Conservation (phyloP, 2,113 vertebrate species). For the Chloebia gouldiae region DNA sequence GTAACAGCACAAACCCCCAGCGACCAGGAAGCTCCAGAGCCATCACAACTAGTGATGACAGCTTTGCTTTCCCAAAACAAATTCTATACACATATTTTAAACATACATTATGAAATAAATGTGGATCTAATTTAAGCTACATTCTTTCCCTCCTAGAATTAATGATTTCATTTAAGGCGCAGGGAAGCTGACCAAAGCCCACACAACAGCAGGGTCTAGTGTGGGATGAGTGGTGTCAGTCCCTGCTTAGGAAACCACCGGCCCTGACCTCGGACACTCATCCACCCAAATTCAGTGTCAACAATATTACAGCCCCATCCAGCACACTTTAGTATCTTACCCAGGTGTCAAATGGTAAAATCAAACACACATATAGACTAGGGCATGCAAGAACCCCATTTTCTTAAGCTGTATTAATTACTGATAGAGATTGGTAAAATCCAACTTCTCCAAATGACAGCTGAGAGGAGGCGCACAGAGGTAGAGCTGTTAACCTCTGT, state of each 20-base stretch:
- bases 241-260: not conserved
- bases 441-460: not conserved
- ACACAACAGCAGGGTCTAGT: not conserved
- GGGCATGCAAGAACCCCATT: not conserved
- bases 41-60: not conserved
- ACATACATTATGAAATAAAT: not conserved
- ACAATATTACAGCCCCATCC: not conserved
- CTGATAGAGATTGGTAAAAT: not conserved
- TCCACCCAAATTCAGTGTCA: not conserved
- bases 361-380: not conserved
- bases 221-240: rapidly evolving
- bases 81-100: not conserved
- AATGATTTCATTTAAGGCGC: not conserved
- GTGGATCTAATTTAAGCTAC: not conserved
- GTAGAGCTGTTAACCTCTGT: not conserved
- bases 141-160: not conserved
- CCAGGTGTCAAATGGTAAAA: not conserved
- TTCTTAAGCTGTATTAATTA: not conserved
- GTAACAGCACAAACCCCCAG: not conserved
- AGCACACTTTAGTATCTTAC: not conserved
- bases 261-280: not conserved
- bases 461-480: not conserved
- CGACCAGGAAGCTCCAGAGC: not conserved
- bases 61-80: not conserved
- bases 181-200: not conserved